Percentiles rank a stretch among this genome's conserved stretches.
These are phyloP conservation scores for Ophioninae sp. DNA, from an alignment of 2,888 invertebrate species.

Conservation along the genomic window DNA sequence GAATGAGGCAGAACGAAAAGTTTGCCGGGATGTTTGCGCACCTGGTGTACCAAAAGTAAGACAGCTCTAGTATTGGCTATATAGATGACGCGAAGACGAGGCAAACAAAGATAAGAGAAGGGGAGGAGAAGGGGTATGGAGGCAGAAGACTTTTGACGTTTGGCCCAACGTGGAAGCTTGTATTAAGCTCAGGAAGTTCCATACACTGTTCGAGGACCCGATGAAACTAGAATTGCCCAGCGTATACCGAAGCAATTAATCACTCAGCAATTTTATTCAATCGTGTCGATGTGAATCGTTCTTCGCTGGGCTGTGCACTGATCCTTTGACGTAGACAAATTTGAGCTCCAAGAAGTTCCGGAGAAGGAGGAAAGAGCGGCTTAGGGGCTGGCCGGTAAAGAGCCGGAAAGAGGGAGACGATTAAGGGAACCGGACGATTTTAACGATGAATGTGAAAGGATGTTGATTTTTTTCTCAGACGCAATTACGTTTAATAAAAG, in stretches of 20 bases:
- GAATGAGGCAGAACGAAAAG: constrained; percentile 12
- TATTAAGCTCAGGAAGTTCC: background rate
- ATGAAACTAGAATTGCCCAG: constrained; percentile 2
- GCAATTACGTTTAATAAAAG: too few relatives aligned
- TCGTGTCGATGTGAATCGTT: constrained; percentile 66
- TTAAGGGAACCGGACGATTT: too few relatives aligned
- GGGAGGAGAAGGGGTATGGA: constrained; percentile 4
- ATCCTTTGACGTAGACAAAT: constrained; percentile 52
- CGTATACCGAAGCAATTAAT: constrained; percentile 72
- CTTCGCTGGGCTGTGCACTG: constrained; percentile 16
- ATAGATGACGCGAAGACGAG: constrained; percentile 23
- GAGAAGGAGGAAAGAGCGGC: constrained; percentile 4
- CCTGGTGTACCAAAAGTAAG: constrained; percentile 47
- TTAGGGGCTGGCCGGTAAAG: background rate
- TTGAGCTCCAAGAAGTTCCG: constrained; percentile 17
- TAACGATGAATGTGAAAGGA: too few relatives aligned
- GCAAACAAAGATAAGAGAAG: constrained; percentile 19
- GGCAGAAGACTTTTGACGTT: constrained; percentile 13
- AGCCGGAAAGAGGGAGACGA: background rate
- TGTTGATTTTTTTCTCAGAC: too few relatives aligned
- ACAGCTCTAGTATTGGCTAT: constrained; percentile 25
- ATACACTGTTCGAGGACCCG: too few relatives aligned
- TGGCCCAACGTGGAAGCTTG: constrained; percentile 31
- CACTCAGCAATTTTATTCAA: constrained; percentile 77
- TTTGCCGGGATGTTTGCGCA: constrained; percentile 43